These are phyloP conservation scores for Terrapene triunguis DNA, from an alignment of 2,113 vertebrate genomes.

Conservation along the genomic window DNA sequence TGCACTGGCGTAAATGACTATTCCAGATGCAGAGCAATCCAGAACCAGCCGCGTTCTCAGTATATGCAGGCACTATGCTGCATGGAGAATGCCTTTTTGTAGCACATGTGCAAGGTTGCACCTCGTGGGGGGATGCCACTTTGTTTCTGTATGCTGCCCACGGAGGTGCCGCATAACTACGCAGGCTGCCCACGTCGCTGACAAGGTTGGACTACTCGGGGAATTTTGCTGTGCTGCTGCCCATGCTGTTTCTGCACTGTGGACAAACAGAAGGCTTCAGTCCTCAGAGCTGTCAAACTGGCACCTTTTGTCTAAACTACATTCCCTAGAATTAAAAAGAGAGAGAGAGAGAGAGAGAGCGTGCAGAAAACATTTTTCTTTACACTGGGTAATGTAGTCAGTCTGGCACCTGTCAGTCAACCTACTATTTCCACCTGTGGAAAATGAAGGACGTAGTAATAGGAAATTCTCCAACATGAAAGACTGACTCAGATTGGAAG, in stretches of 20 bases:
- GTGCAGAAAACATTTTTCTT: not conserved
- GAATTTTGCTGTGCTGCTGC: not conserved
- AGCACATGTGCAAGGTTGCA: not conserved
- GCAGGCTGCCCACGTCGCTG: not conserved
- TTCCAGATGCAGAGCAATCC: not conserved
- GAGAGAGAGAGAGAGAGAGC: not conserved
- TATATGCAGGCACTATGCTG: no score
- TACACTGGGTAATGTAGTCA: not conserved
- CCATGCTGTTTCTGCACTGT: not conserved
- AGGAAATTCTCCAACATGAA: conserved; percentile 28
- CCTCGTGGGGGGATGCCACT: not conserved
- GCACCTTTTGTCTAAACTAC: conserved; percentile 3
- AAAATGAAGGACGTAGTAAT: not conserved
- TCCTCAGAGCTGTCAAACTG: not conserved
- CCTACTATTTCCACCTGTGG: not conserved
- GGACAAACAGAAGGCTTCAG: not conserved
- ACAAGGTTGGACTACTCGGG: not conserved
- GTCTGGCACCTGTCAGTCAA: not conserved
- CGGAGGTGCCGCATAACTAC: not conserved
- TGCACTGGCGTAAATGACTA: not conserved
- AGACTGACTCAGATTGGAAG: not conserved
- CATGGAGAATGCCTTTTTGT: not conserved
- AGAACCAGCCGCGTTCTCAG: not conserved
- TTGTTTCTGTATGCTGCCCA: not conserved
- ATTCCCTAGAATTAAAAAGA: not conserved